Evolutionary conservation across 2,888 invertebrate species (phyloP), one percentile per base, ranked within the genome.

Genomic region (Apodemia hepburni): DNA sequence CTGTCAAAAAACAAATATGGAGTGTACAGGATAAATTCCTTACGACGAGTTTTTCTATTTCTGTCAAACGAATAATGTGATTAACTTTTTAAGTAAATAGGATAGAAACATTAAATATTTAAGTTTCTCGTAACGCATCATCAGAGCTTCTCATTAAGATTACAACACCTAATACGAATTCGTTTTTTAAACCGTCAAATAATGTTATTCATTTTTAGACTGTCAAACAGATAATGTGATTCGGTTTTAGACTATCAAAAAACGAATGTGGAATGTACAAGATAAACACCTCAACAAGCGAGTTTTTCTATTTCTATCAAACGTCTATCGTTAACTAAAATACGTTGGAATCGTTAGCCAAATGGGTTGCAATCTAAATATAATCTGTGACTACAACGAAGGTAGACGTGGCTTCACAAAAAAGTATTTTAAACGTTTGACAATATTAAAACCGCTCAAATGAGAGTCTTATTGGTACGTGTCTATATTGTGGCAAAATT

Each of bases 321-420:
- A 51, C 22, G 51, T 4, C 12, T 51, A 27, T 12, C 51, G 51
- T 51, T 51, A 51, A 51, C 51, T 22, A 51, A 51, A 51, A 51
- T 51, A 51, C 22, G 22, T 51, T 22, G 12, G 22, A 51, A 22
- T 18, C 51, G 22, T 18, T 51, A 51, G 51, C 51, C 51, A 51
- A 51, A 51, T 27, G 12, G 51, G 51, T 51, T 51, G 51, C 42
- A n/a, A 51, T 51, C 51, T 47, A 47, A 22, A 18, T 51, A 51
- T 51, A 51, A 3, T 11, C 11, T 5, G 38, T 38, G 38, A 38
- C 9, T 38, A 38, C 38, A 11, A 38, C 11, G 11, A 11, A 38
- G 38, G 38, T 11, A 38, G 38, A 33, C 33, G 33, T 38, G 38
- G 11, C 38, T 11, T 38, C 38, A 38, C 11, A 38, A 38, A 38